Evolutionary conservation across 2,113 vertebrate species (phyloP).

Genomic region (Archilochus colubris): DNA sequence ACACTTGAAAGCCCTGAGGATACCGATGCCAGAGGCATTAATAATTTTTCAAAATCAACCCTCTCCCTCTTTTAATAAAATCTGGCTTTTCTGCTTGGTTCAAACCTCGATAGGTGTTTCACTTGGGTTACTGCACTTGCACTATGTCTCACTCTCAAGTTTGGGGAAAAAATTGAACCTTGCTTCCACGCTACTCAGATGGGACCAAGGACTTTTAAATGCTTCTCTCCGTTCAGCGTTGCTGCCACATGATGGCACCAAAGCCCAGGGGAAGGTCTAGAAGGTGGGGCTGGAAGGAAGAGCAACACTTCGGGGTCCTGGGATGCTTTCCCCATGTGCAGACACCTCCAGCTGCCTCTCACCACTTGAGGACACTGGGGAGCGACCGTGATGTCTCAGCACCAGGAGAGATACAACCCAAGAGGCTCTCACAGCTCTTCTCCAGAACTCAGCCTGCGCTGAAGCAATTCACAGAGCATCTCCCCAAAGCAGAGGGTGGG

Average conservation of each 20-base stretch:
- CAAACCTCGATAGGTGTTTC: background rate
- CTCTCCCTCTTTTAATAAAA: background rate
- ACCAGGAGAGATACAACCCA: background rate
- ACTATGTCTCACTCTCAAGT: background rate
- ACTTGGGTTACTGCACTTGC: background rate
- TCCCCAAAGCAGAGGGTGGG: background rate
- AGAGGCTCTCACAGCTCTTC: background rate
- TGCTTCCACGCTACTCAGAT: accelerated
- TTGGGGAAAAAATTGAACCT: background rate
- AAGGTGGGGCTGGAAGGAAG: background rate
- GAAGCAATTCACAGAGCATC: background rate
- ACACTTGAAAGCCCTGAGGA: background rate
- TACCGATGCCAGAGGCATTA: background rate
- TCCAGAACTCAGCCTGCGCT: background rate
- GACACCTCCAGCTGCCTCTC: background rate
- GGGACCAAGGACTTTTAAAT: background rate
- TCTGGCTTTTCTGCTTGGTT: background rate
- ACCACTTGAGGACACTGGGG: background rate
- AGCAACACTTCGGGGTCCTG: background rate
- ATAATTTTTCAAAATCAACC: background rate
- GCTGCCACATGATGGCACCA: conserved; percentile 68
- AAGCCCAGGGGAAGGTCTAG: background rate
- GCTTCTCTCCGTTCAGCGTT: background rate
- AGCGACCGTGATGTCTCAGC: background rate
- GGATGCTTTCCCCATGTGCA: background rate